Evolutionary conservation across 2,888 invertebrate genomes (phyloP), one percentile per base, ranked within the genome.

Genomic region (Pseudococcus longispinus): DNA sequence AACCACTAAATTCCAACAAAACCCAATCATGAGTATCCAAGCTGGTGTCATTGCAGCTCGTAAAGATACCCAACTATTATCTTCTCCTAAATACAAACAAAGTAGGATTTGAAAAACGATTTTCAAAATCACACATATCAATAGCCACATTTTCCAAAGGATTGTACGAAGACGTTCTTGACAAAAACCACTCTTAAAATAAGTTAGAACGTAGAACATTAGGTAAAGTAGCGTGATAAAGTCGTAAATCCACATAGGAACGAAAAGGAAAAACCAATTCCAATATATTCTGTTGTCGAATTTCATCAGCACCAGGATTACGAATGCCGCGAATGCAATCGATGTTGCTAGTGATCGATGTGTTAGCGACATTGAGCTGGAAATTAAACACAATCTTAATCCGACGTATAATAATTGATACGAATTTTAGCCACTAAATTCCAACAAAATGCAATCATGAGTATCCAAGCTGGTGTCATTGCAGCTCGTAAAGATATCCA

Each of bases 81-180:
- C 37, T 23, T 80, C 42, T 5, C 42, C 77, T 29, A 86, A 80
- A 20, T 86, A 44, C 9, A 86, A 32, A 51, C 86, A 86, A 32
- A 86, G 20, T 1, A 86, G 55, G 32, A 86, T 86, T 80, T 86
- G 86, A 80, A 86, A 86, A 51, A 86, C 29, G 8, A 86, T 55
- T 86, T 86, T 86, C 18, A 86, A 37, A 20, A 86, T 77, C n/a
- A 86, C 86, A 51, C 86, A 86, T 20, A 86, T 29, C 32, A 86
- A 29, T 32, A 86, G 37, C 86, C 86, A 86, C 2, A 55, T 80
- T 46, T 86, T 86, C 86, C 86, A 86, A 37, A 86, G 46, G 80
- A 86, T 86, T 26, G 77, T 23, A 11, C 51, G 77, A 8, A 86
- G 37, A 32, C 77, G 77, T 29, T 86, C 86, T 23, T 86, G 86